A percentile compares a stretch with the other conserved stretches of the same genome.
These are phyloP conservation scores for Palloptera scutellata DNA, from an alignment of 2,888 invertebrate species.

Conservation along the genomic window DNA sequence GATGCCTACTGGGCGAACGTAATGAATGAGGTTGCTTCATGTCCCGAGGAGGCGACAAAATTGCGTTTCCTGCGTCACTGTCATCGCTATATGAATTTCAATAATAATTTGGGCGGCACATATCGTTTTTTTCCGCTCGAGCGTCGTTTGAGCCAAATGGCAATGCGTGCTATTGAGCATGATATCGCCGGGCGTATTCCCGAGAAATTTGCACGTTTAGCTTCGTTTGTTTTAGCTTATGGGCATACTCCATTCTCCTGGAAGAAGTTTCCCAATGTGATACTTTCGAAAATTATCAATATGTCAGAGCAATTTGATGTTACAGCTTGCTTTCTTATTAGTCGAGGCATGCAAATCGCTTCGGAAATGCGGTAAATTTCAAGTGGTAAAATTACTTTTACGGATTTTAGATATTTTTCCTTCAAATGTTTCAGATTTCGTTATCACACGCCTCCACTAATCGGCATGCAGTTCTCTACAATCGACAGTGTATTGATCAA, in stretches of 20 bases:
- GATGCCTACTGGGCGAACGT: constrained; percentile 65
- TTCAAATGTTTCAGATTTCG: constrained; percentile 48
- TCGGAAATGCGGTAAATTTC: constrained; percentile 50
- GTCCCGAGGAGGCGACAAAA: constrained; percentile 43
- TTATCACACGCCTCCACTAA: constrained; percentile 44
- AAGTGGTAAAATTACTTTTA: background rate
- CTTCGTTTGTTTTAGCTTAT: constrained; percentile 65
- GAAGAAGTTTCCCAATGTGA: constrained; percentile 57
- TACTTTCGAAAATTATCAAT: constrained; percentile 60
- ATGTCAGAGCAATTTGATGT: constrained; percentile 63
- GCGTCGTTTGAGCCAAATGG: constrained; percentile 58
- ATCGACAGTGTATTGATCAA: constrained; percentile 56
- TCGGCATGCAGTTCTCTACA: constrained; percentile 50
- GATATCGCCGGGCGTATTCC: constrained; percentile 61
- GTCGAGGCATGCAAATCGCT: constrained; percentile 64
- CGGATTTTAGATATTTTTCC: background rate
- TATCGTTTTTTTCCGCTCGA: constrained; percentile 67
- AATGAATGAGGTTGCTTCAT: constrained; percentile 54
- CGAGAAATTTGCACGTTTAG: constrained; percentile 59
- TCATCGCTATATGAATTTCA: constrained; percentile 68
- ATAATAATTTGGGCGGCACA: constrained; percentile 66
- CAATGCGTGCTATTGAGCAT: constrained; percentile 58
- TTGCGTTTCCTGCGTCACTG: constrained; percentile 62
- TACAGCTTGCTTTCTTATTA: constrained; percentile 63
- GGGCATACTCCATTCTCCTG: constrained; percentile 57